These are phyloP conservation scores for Nephrotoma guestfalica DNA, from an alignment of 2,888 invertebrate species.

Conservation along the genomic window DNA sequence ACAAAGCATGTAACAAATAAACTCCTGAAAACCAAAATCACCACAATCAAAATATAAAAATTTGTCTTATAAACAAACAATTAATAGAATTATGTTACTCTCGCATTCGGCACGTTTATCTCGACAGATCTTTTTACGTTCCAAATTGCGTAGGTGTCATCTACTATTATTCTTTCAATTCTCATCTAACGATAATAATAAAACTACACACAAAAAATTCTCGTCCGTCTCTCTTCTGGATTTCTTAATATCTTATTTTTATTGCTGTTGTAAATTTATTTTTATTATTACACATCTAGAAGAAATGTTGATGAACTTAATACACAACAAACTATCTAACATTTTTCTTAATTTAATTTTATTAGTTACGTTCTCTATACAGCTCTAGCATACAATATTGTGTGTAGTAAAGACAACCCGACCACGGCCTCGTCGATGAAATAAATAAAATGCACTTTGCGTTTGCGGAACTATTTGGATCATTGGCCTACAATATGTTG, in stretches of 20 bases:
- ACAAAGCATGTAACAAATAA: no score
- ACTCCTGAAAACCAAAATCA: no score
- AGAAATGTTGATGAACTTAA: not conserved
- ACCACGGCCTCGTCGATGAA: not conserved
- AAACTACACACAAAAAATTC: not conserved
- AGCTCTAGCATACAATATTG: no score
- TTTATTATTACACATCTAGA: not conserved
- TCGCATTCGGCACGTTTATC: not conserved
- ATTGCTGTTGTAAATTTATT: not conserved
- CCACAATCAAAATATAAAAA: no score
- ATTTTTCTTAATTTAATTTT: not conserved
- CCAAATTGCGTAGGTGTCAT: not conserved
- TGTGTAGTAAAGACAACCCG: not conserved
- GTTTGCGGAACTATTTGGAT: not conserved
- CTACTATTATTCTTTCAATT: not conserved
- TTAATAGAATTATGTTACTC: not conserved
- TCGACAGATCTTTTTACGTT: not conserved
- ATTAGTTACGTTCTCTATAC: not conserved
- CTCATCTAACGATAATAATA: not conserved
- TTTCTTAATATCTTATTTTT: not conserved
- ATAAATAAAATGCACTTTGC: not conserved
- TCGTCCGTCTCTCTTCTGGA: not conserved
- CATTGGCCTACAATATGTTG: not conserved
- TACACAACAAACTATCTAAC: not conserved
- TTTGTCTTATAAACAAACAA: no score